A percentile compares a stretch with the other conserved stretches of the same genome.
phyloP scores from a whole-genome alignment of 2,797 vertebrate genomes.

The Tangara arthus region DNA sequence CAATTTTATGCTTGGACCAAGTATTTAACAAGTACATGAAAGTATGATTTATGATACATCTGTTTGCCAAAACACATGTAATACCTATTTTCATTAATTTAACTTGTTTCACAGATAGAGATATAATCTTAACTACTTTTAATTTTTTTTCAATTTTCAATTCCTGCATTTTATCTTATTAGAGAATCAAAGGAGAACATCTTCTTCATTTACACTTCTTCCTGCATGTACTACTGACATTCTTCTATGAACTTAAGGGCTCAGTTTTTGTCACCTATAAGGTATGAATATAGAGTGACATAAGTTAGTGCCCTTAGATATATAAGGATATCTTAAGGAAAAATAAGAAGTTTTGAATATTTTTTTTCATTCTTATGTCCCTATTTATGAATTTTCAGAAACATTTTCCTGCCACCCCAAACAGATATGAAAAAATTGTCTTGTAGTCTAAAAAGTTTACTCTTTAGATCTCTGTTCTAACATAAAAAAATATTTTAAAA shows the following conservation, averaged over 20 bases:
- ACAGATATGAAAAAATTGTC: not conserved
- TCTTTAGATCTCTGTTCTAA: not conserved
- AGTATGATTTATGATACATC: not conserved
- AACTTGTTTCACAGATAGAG: not conserved
- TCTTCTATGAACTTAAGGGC: not conserved
- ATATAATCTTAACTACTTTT: not conserved
- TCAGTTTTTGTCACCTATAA: not conserved
- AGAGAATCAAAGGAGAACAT: not conserved
- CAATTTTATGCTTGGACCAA: not conserved
- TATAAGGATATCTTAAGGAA: not conserved
- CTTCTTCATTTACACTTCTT: not conserved
- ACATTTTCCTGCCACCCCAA: not conserved
- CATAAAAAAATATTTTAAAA: not conserved
- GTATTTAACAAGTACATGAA: not conserved
- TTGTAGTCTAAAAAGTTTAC: not conserved
- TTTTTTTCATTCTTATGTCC: not conserved
- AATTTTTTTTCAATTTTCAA: not conserved
- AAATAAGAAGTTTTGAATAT: not conserved
- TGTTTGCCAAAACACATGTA: not conserved
- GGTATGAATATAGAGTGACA: not conserved
- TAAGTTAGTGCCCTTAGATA: not conserved
- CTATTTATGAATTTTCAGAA: not conserved
- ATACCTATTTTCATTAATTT: not conserved
- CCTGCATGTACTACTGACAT: not conserved
- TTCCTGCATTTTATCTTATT: not conserved